These are phyloP conservation scores for Brachyhypopomus occidentalis DNA, from an alignment of 2,113 vertebrate species.

Conservation along the genomic window DNA sequence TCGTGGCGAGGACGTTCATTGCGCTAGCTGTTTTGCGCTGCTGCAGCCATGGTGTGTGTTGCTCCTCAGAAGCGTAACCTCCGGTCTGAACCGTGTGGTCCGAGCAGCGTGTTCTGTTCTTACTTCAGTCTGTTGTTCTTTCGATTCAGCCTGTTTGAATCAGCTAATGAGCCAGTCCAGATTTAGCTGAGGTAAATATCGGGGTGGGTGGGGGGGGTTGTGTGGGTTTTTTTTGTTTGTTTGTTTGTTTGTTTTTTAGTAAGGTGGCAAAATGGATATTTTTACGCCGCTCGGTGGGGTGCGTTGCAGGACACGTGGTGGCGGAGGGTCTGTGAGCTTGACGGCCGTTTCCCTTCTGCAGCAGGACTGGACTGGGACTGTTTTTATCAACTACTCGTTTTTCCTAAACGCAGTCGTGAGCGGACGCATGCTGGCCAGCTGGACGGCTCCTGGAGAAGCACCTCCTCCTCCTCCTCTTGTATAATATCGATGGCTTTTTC, in stretches of 20 bases:
- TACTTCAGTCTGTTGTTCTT: background rate
- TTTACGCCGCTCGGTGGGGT: background rate
- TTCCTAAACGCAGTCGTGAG: constrained; percentile 11
- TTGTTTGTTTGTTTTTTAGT: too few relatives aligned
- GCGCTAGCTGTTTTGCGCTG: constrained; percentile 4
- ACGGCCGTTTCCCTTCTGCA: constrained; percentile 1
- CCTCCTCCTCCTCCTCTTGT: background rate
- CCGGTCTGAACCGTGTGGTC: background rate
- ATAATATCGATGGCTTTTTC: background rate
- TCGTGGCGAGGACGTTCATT: background rate
- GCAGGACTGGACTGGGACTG: background rate
- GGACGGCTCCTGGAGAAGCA: background rate
- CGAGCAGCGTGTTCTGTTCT: background rate
- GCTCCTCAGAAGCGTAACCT: constrained; percentile 3
- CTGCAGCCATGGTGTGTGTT: too few relatives aligned
- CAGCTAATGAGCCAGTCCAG: background rate
- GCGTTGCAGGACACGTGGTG: background rate
- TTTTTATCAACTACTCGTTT: constrained; percentile 4
- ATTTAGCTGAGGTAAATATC: too few relatives aligned
- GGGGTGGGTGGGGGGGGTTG: too few relatives aligned
- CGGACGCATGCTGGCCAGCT: constrained; percentile 8
- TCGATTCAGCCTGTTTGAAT: background rate
- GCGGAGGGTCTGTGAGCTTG: background rate
- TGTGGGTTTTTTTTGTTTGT: too few relatives aligned
- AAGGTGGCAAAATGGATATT: background rate